These are phyloP conservation scores for Alethe diademata DNA, from an alignment of 2,113 vertebrate species.

Conservation along the genomic window DNA sequence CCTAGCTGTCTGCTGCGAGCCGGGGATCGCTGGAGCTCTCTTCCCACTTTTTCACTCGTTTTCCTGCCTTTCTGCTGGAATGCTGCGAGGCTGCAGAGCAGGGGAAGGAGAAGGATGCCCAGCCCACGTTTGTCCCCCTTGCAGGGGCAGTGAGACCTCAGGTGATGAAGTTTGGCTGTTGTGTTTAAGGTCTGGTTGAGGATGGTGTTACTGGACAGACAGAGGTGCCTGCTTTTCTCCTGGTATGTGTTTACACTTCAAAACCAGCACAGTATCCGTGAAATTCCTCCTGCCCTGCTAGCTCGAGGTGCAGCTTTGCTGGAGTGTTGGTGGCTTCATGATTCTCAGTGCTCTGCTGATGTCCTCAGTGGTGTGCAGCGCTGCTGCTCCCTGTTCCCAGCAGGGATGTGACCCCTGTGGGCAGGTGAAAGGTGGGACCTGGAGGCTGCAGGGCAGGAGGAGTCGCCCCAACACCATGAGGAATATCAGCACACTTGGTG, in stretches of 20 bases:
- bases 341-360: neutral
- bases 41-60: neutral
- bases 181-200: neutral
- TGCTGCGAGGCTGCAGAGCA: neutral
- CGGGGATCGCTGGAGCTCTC: neutral
- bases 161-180: neutral
- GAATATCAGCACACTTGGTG: rapidly evolving
- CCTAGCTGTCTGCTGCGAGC: neutral
- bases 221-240: neutral
- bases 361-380: neutral
- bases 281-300: rapidly evolving
- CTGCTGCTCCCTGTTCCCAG: neutral
- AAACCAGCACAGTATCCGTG: rapidly evolving
- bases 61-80: neutral
- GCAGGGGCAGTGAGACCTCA: neutral
- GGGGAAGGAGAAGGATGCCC: neutral
- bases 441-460: neutral
- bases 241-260: neutral
- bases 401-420: neutral
- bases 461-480: rapidly evolving
- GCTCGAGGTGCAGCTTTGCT: neutral
- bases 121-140: rapidly evolving
- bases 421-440: neutral
- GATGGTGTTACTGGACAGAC: neutral
- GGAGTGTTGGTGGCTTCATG: neutral